Percentiles rank a stretch among this genome's conserved stretches.
phyloP scores from a whole-genome alignment of 2,888 invertebrate species.

The Lepidochitona cinerea region DNA sequence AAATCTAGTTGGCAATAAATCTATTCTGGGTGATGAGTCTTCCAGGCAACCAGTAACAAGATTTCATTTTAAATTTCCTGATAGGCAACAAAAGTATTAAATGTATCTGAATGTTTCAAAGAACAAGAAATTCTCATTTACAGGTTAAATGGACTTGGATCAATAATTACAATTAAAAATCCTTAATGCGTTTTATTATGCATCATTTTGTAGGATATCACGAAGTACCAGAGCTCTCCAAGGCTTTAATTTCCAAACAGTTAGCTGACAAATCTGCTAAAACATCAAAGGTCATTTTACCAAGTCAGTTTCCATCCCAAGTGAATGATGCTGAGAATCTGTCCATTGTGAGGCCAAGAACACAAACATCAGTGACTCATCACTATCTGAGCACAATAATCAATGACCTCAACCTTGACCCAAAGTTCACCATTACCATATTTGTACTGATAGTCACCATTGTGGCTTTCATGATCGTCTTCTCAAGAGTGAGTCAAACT shows the following conservation, averaged over 20 bases:
- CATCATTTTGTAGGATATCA: constrained; percentile 62
- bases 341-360: constrained; percentile 14
- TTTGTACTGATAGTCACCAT: constrained; percentile 44
- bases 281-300: constrained; percentile 33
- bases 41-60: too few species aligned
- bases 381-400: constrained; percentile 3
- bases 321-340: constrained; percentile 11
- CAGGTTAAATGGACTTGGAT: too few species aligned
- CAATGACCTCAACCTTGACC: constrained; percentile 46
- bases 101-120: too few species aligned
- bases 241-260: constrained; percentile 50
- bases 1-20: too few species aligned
- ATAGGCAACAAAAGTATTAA: too few species aligned
- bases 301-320: constrained; percentile 15
- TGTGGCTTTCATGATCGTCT: constrained; percentile 45
- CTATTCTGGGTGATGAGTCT: too few species aligned
- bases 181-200: too few species aligned
- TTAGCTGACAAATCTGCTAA: constrained; percentile 49
- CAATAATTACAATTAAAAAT: too few species aligned
- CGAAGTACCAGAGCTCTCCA: constrained; percentile 62
- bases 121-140: too few species aligned
- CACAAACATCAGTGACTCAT: constrained; percentile 1
- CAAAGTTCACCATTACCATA: constrained; percentile 54
- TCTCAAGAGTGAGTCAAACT: constrained; percentile 48
- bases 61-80: too few species aligned